phyloP scores from a whole-genome alignment of 1,140 invertebrate genomes.

The Pseudomyrmex flavicornis region DNA sequence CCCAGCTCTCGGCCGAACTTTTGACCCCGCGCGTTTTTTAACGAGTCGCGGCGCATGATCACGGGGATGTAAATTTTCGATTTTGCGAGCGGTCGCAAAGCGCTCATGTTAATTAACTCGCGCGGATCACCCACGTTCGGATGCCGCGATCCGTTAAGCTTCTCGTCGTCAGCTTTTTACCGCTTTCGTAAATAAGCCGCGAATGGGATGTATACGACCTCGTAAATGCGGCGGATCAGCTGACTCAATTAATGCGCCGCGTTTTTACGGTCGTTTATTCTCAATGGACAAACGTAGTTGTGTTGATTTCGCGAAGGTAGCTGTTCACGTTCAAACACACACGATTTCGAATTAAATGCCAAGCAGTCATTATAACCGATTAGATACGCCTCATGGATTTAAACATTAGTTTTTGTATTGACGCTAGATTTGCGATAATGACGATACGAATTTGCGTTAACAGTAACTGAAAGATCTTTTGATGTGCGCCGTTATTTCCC shows the following conservation, averaged over 20 bases:
- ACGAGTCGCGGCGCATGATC: slow-evolving; percentile 48
- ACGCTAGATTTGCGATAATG: background rate
- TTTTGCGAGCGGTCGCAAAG: slow-evolving; percentile 45
- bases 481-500: background rate
- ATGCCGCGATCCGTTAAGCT: slow-evolving; percentile 22
- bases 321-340: background rate
- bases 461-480: background rate
- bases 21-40: slow-evolving; percentile 49
- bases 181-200: slow-evolving; percentile 42
- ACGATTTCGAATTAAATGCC: background rate
- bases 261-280: slow-evolving; percentile 13
- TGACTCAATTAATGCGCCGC: slow-evolving; percentile 30
- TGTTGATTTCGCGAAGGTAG: background rate
- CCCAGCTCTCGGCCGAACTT: background rate
- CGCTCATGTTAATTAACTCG: slow-evolving; percentile 34
- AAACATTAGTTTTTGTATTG: background rate
- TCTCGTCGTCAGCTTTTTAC: slow-evolving; percentile 31
- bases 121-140: slow-evolving; percentile 48
- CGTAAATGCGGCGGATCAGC: slow-evolving; percentile 31
- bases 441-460: background rate
- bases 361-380: background rate
- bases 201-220: slow-evolving; percentile 9
- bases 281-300: slow-evolving; percentile 6
- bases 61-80: slow-evolving; percentile 54
- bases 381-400: background rate